Conservation (phyloP, 1,140 invertebrate species). For the Bombus cullumanus region DNA sequence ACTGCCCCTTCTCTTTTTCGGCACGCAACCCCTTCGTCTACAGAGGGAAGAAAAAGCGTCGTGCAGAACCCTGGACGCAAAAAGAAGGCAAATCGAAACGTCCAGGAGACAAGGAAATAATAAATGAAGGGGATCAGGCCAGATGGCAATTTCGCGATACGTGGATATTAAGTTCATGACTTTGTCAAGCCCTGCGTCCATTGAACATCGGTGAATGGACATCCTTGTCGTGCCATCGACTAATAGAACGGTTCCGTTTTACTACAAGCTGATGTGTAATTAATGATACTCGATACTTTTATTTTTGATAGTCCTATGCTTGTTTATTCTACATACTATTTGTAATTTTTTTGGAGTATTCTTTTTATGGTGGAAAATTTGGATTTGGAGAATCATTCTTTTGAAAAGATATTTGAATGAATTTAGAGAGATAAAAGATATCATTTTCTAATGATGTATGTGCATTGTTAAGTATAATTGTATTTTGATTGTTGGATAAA, state of each 20-base stretch:
- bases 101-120: conserved; percentile 59
- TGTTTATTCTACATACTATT: background rate
- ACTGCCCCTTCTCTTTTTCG: conserved; percentile 37
- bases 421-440: too few species aligned
- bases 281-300: background rate
- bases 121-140: conserved; percentile 52
- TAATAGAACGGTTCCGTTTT: conserved; percentile 1
- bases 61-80: conserved; percentile 27
- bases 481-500: background rate
- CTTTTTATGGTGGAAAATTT: background rate
- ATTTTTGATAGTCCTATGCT: background rate
- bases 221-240: background rate
- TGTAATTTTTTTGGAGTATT: background rate
- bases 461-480: background rate
- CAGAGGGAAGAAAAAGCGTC: conserved; percentile 59
- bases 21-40: conserved; percentile 17
- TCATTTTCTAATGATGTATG: background rate
- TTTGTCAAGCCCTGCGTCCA: background rate
- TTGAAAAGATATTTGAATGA: too few species aligned
- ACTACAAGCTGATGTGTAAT: background rate
- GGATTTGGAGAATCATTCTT: too few species aligned
- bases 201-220: background rate
- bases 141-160: conserved; percentile 48
- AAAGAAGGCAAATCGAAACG: conserved; percentile 59
- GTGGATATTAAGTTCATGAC: conserved; percentile 20